phyloP scores from a whole-genome alignment of 2,113 vertebrate genomes.

The Gymnorhina tibicen region DNA sequence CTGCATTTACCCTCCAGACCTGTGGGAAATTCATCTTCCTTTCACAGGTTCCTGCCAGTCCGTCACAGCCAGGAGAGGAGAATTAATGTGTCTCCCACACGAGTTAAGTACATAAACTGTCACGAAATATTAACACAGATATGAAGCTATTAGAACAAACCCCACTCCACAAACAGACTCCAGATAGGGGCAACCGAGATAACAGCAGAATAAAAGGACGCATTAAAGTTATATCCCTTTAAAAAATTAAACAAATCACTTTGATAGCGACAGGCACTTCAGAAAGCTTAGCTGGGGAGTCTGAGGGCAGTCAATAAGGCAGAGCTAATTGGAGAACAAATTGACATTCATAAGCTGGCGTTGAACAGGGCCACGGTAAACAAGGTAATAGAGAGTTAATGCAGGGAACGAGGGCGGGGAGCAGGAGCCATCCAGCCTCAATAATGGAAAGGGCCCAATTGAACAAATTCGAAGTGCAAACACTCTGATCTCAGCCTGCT shows the following conservation, averaged over 20 bases:
- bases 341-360: constrained; percentile 67
- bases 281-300: constrained; percentile 73
- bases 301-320: constrained; percentile 74
- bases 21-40: not conserved
- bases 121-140: constrained; percentile 64
- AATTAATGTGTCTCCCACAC: constrained; percentile 33
- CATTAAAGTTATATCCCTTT: constrained; percentile 74
- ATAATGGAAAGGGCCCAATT: constrained; percentile 68
- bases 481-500: constrained; percentile 50
- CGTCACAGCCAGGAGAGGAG: not conserved
- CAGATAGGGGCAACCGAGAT: constrained; percentile 63
- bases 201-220: constrained; percentile 73
- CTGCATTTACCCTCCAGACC: not conserved
- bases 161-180: constrained; percentile 49
- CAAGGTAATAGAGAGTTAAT: constrained; percentile 72
- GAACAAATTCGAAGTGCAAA: constrained; percentile 66
- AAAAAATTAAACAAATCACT: constrained; percentile 76
- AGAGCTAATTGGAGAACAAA: constrained; percentile 79
- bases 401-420: constrained; percentile 18
- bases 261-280: constrained; percentile 74
- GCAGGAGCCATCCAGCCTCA: constrained; percentile 41
- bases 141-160: constrained; percentile 65
- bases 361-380: constrained; percentile 43
- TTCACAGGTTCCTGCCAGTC: not conserved
- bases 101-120: constrained; percentile 43